Evolutionary conservation across 2,888 invertebrate species (phyloP).

Genomic region (Lithophane socia): DNA sequence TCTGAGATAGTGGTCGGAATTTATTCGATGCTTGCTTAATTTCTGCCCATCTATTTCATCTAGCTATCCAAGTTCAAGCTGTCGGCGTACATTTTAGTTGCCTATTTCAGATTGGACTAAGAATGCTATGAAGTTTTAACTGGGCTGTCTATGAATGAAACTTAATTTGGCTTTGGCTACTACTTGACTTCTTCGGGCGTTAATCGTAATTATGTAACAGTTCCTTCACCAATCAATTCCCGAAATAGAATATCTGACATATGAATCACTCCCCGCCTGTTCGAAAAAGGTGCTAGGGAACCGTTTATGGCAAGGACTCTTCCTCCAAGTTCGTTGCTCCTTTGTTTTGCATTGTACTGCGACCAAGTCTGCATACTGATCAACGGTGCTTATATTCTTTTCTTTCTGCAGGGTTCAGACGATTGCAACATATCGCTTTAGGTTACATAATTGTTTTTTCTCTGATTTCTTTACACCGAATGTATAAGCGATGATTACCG

Average conservation of each 20-base stretch:
- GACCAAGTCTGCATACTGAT: constrained; percentile 87
- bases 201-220: constrained; percentile 66
- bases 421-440: constrained; percentile 42
- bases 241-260: constrained; percentile 74
- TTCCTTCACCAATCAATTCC: constrained; percentile 61
- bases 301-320: constrained; percentile 84
- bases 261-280: constrained; percentile 79
- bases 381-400: constrained; percentile 62
- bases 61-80: constrained; percentile 6
- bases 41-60: constrained; percentile 38
- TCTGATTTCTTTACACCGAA: constrained; percentile 30
- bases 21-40: constrained; percentile 49
- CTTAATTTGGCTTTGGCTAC: constrained; percentile 38
- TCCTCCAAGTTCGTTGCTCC: constrained; percentile 87
- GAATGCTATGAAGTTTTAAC: constrained; percentile 8
- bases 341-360: constrained; percentile 83
- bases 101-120: constrained; percentile 9
- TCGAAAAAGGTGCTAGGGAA: constrained; percentile 76
- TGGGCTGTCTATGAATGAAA: constrained; percentile 45
- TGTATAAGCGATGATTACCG: constrained; percentile 42
- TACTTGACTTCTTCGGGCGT: constrained; percentile 39
- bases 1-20: constrained; percentile 43
- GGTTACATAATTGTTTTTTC: constrained; percentile 44
- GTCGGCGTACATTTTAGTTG: constrained; percentile 13
- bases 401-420: constrained; percentile 53